Conservation (phyloP, 2,113 vertebrate genomes). For the Urocynchramus pylzowi region DNA sequence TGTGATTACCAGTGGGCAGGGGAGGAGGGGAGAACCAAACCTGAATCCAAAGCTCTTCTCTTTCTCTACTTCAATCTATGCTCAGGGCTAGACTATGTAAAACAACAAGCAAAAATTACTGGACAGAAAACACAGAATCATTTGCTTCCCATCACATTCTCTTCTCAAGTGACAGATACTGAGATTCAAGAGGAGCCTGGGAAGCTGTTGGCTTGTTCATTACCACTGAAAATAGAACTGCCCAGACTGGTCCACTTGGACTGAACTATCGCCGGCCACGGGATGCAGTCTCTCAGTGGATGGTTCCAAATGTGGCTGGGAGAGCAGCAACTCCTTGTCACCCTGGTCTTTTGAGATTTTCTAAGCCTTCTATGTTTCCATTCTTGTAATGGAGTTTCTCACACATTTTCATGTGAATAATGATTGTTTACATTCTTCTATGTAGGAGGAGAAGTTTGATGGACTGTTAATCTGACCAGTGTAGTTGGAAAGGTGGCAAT, state of each 20-base stretch:
- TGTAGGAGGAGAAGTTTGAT: too few relatives aligned
- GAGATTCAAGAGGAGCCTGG: not conserved
- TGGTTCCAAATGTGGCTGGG: not conserved
- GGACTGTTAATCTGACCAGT: too few relatives aligned
- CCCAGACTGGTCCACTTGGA: not conserved
- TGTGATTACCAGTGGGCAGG: not conserved
- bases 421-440: too few relatives aligned
- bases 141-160: not conserved
- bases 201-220: not conserved
- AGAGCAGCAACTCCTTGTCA: not conserved
- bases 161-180: not conserved
- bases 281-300: not conserved
- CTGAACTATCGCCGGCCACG: not conserved
- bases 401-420: too few relatives aligned
- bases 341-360: too few relatives aligned
- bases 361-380: too few relatives aligned
- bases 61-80: not conserved
- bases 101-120: not conserved
- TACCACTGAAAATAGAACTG: not conserved
- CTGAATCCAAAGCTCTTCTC: not conserved
- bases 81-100: not conserved
- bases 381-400: too few relatives aligned
- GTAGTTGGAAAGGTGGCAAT: too few relatives aligned
- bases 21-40: not conserved
- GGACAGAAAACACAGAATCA: not conserved